A percentile compares a stretch with the other conserved stretches of the same genome.
These are phyloP conservation scores for Agapetus fuscipes DNA, from an alignment of 2,888 invertebrate species.

Conservation along the genomic window DNA sequence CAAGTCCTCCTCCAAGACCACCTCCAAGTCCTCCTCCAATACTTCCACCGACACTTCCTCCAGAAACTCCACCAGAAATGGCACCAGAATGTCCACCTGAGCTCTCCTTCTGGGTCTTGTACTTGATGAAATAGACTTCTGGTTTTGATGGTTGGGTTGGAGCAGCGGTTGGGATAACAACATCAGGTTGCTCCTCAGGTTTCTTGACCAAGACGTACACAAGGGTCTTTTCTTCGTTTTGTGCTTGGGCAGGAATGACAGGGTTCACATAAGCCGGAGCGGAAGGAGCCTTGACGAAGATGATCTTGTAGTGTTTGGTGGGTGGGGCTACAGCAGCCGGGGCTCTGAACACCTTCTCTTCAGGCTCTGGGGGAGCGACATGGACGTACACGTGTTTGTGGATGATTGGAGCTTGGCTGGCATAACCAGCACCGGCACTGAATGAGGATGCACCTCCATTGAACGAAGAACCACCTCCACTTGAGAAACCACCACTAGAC, in stretches of 20 bases:
- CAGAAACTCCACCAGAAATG: slow-evolving; percentile 23
- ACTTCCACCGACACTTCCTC: slow-evolving; percentile 35
- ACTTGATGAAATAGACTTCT: slow-evolving; percentile 66
- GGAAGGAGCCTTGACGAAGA: slow-evolving; percentile 63
- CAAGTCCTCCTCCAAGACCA: slow-evolving; percentile 29
- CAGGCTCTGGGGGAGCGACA: slow-evolving; percentile 79
- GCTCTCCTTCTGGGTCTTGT: slow-evolving; percentile 45
- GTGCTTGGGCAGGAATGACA: slow-evolving; percentile 55
- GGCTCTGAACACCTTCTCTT: slow-evolving; percentile 55
- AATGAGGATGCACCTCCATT: slow-evolving; percentile 23
- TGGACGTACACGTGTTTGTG: slow-evolving; percentile 86
- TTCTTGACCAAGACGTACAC: slow-evolving; percentile 68
- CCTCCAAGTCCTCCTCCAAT: slow-evolving; percentile 32
- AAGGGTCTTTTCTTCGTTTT: slow-evolving; percentile 64
- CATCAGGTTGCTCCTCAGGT: slow-evolving; percentile 57
- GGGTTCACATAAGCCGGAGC: slow-evolving; percentile 62
- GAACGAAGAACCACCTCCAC: slow-evolving; percentile 24
- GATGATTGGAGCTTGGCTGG: slow-evolving; percentile 53
- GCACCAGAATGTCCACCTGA: slow-evolving; percentile 1
- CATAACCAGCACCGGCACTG: slow-evolving; percentile 32
- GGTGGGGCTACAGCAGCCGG: slow-evolving; percentile 58
- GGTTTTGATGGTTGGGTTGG: slow-evolving; percentile 67
- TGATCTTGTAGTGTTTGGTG: slow-evolving; percentile 63
- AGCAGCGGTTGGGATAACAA: slow-evolving; percentile 53
- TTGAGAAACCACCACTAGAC: slow-evolving; percentile 34